A percentile compares a stretch with the other conserved stretches of the same genome.
Evolutionary conservation across 2,797 vertebrate species (phyloP).

Genomic region (Sebastiscus albofasciatus): DNA sequence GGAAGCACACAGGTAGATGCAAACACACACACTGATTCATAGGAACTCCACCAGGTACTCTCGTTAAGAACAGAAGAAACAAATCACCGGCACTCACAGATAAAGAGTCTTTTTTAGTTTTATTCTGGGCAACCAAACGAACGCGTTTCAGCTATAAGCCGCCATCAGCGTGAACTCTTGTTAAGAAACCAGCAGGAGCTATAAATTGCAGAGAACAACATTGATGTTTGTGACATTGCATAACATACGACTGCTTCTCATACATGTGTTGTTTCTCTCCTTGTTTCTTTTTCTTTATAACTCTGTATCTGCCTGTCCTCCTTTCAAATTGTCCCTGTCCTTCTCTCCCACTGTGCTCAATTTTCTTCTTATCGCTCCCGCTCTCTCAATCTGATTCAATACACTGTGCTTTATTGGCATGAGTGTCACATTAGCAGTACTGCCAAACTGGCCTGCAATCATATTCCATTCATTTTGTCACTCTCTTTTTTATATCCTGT

Average conservation of each 20-base stretch:
- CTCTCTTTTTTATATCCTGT: conserved; percentile 21
- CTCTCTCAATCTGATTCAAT: conserved; percentile 38
- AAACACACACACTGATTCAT: conserved; percentile 28
- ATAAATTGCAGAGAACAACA: background rate
- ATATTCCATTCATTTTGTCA: conserved; percentile 41
- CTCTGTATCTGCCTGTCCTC: background rate
- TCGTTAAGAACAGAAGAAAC: too few species aligned
- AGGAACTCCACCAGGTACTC: too few species aligned
- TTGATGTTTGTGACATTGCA: background rate
- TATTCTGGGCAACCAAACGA: too few species aligned
- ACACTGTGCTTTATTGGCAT: conserved; percentile 34
- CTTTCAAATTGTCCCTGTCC: conserved; percentile 18
- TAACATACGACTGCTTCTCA: background rate
- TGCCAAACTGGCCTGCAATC: conserved; percentile 33
- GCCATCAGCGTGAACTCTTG: background rate
- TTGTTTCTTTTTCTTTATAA: conserved; percentile 3
- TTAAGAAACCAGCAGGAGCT: conserved; percentile 45
- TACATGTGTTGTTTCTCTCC: background rate
- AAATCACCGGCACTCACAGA: too few species aligned
- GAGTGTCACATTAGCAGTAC: conserved; percentile 47
- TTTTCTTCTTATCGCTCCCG: conserved; percentile 7
- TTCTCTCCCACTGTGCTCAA: background rate
- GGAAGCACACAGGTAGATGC: conserved; percentile 24
- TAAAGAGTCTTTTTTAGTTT: too few species aligned
- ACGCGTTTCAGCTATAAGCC: too few species aligned